Evolutionary conservation across 2,888 invertebrate genomes (phyloP), one percentile per base, ranked within the genome.

Genomic region (Blastobasis adustella): DNA sequence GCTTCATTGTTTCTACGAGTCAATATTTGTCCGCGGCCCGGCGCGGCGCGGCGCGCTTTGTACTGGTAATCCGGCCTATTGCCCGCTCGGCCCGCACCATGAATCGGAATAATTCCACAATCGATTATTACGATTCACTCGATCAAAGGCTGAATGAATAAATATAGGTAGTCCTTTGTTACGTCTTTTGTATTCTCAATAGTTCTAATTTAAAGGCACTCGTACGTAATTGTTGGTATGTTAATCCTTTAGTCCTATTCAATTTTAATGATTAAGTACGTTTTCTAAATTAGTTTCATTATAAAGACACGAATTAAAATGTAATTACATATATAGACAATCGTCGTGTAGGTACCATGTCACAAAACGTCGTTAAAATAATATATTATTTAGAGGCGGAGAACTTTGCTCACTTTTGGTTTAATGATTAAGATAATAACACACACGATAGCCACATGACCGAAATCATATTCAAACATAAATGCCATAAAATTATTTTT

Each of bases 11-110:
- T 86, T 87, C 82, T 82, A 78, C 76, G 61, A 86, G 85, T 89
- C 88, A 89, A 90, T 89, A 89, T 90, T 89, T 87, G 86, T 80
- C 80, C 71, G 75, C 68, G 69, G 71, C 63, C 73, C 62, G 80
- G 76, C 23, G 23, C 23, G 9, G 42, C 9, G 42, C 84, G 88
- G 86, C 81, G 54, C 69, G 61, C 83, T 85, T 87, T 88, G 82
- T 80, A 67, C 61, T 70, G 57, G 64, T 82, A 83, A 85, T 83
- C 79, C 81, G 72, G 70, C 73, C 75, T 73, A 79, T 77, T 74
- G 78, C 79, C 79, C 76, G 77, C 76, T 79, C 73, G 71, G 67
- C 72, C 65, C 66, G 69, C 66, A 82, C 77, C 81, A 86, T 87
- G 87, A 88, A 82, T 86, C 73, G 83, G 80, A 82, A 83, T 84